phyloP scores from a whole-genome alignment of 2,888 invertebrate genomes.

The Drosophila meridionalis region DNA sequence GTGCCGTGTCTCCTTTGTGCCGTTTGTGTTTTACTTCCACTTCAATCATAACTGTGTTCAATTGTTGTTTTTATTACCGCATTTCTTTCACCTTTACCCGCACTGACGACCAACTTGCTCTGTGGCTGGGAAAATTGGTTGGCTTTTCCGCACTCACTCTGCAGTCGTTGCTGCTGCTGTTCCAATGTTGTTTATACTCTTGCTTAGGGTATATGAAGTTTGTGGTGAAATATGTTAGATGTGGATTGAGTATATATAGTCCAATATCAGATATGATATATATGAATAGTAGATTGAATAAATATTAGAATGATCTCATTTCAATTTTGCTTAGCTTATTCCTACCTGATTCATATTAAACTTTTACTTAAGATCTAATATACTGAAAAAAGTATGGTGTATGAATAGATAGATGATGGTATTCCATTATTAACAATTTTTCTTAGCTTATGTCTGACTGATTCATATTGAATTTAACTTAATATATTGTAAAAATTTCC shows the following conservation, averaged over 20 bases:
- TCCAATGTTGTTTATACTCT: neutral
- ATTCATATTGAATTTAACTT: too few species aligned
- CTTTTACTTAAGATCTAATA: too few species aligned
- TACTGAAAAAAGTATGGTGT: too few species aligned
- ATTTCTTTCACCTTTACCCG: constrained; percentile 71
- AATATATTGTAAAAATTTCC: too few species aligned
- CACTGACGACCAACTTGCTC: constrained; percentile 40
- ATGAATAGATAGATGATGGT: too few species aligned
- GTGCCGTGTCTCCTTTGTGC: constrained; percentile 36
- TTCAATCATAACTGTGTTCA: constrained; percentile 81
- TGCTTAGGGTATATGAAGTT: neutral
- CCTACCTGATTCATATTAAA: too few species aligned
- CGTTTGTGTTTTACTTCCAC: constrained; percentile 68
- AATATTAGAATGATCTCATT: too few species aligned
- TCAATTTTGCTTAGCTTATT: too few species aligned
- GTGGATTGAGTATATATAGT: neutral
- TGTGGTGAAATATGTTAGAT: neutral
- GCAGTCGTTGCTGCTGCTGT: neutral
- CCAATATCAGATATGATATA: neutral
- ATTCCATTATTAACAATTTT: too few species aligned
- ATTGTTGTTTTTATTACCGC: constrained; percentile 81
- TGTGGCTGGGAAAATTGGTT: constrained; percentile 57
- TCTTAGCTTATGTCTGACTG: too few species aligned
- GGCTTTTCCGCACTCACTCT: constrained; percentile 27
- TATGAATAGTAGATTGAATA: too few species aligned